A percentile compares a stretch with the other conserved stretches of the same genome.
These are phyloP conservation scores for Chaenocephalus aceratus DNA, from an alignment of 2,113 vertebrate species.

Conservation along the genomic window DNA sequence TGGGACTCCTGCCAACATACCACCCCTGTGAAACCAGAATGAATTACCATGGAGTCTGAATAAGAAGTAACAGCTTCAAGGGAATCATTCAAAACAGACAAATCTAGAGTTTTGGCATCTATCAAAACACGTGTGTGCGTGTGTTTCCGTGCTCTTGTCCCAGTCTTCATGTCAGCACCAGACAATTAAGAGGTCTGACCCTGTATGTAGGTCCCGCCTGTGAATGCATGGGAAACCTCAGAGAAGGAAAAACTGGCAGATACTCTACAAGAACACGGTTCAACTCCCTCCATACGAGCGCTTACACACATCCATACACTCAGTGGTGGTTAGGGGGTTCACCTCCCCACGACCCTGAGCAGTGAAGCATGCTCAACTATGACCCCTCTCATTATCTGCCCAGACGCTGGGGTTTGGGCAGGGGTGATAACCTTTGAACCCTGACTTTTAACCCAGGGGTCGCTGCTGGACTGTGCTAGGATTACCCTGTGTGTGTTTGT, in stretches of 20 bases:
- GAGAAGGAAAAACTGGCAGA: constrained; percentile 57
- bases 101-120: constrained; percentile 48
- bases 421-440: constrained; percentile 79
- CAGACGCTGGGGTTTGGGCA: constrained; percentile 72
- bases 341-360: constrained; percentile 71
- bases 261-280: constrained; percentile 61
- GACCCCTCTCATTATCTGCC: constrained; percentile 77
- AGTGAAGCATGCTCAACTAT: constrained; percentile 73
- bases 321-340: constrained; percentile 59
- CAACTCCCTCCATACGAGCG: constrained; percentile 29
- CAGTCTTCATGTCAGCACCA: constrained; percentile 67
- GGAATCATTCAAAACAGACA: constrained; percentile 67
- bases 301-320: constrained; percentile 31
- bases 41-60: constrained; percentile 70
- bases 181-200: constrained; percentile 68
- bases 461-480: constrained; percentile 19
- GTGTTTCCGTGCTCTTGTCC: constrained; percentile 31
- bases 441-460: constrained; percentile 72
- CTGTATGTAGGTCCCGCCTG: constrained; percentile 37
- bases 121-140: constrained; percentile 26
- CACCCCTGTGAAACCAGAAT: constrained; percentile 77
- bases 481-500: constrained; percentile 43
- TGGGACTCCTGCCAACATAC: constrained; percentile 72
- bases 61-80: constrained; percentile 68
- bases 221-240: constrained; percentile 65